Conservation (phyloP, 2,888 invertebrate genomes). For the Folsomia candida region DNA sequence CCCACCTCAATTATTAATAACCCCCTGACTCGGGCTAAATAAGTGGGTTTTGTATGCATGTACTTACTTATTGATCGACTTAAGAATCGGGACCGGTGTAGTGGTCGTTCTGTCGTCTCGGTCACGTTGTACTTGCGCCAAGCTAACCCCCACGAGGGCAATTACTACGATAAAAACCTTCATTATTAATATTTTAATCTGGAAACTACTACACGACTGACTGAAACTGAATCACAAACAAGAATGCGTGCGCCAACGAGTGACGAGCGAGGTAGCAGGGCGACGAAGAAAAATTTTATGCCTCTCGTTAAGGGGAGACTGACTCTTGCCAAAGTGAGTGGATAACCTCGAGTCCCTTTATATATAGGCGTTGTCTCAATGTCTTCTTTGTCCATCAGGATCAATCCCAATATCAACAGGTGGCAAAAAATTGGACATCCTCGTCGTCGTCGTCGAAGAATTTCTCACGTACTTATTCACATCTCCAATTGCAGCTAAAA, state of each 20-base stretch:
- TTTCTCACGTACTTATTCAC: neutral
- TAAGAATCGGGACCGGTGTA: slow-evolving; percentile 75
- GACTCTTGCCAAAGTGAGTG: slow-evolving; percentile 32
- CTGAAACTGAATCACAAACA: neutral
- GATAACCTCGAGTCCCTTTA: slow-evolving; percentile 44
- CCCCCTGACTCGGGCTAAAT: too few species aligned
- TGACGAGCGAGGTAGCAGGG: neutral
- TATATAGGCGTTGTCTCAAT: slow-evolving; percentile 37
- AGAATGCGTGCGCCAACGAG: neutral
- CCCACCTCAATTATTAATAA: too few species aligned
- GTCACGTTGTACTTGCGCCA: slow-evolving; percentile 29
- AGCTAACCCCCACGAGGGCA: slow-evolving; percentile 25
- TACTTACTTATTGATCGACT: slow-evolving; percentile 66
- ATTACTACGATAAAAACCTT: slow-evolving; percentile 26
- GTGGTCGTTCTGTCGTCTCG: slow-evolving; percentile 53
- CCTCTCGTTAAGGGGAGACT: slow-evolving; percentile 5
- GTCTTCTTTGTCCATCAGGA: slow-evolving; percentile 17
- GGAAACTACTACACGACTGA: neutral
- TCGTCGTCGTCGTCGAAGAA: neutral
- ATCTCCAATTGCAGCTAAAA: too few species aligned
- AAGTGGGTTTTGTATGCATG: too few species aligned
- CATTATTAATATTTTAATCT: slow-evolving; percentile 5
- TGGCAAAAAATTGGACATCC: neutral
- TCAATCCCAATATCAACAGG: neutral
- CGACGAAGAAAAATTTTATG: too few species aligned